Base-by-base conservation (phyloP, 2,888 invertebrate species). In the Drosophila anceps region DNA sequence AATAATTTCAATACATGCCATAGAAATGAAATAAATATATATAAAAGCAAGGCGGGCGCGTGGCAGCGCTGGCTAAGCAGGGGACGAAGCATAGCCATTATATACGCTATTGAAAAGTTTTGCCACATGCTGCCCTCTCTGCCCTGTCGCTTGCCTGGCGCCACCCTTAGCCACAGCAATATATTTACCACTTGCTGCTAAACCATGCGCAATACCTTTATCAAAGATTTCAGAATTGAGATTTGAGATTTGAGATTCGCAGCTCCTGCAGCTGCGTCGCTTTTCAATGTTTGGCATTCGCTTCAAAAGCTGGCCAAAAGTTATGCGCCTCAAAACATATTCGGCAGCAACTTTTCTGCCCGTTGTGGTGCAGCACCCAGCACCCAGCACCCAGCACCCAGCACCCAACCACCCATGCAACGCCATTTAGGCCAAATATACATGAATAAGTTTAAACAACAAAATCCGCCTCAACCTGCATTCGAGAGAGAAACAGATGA, bases 1-100 rank as follows among this genome's bases (percentile, higher is more conserved):
- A 69, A 73, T 63, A 69, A 76, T 76, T 76, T 73, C 76, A 73
- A 76, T 76, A 76, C 76, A 76, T 66, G 73, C 57, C 37, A 63
- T 69, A 63, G 69, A 63, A 69, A 61, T 76, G 76, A 76, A 72
- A 55, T 37, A 37, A 20, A 53, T 31, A 37, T 29, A 48, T 18
- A 31, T 33, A 58, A 27, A 44, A 12, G 31, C 58, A n/a, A 50
- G 61, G 48, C 35, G 43, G 18, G 51, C 9, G 33, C 35, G n/a
- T 39, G 43, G 8, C 8, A 7, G n/a, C 20, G 37, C n/a, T 37
- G 15, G 37, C 37, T 27, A 7, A 8, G 20, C 7, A 18, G 69
- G 41, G 37, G 59, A 15, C 33, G n/a, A 35, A 46, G 44, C 74
- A 51, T 43, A 62, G 44, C 70, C 72, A 62, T 76, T 76, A 68